Evolutionary conservation across 2,797 vertebrate species (phyloP).

Genomic region (Australoheros facetus): DNA sequence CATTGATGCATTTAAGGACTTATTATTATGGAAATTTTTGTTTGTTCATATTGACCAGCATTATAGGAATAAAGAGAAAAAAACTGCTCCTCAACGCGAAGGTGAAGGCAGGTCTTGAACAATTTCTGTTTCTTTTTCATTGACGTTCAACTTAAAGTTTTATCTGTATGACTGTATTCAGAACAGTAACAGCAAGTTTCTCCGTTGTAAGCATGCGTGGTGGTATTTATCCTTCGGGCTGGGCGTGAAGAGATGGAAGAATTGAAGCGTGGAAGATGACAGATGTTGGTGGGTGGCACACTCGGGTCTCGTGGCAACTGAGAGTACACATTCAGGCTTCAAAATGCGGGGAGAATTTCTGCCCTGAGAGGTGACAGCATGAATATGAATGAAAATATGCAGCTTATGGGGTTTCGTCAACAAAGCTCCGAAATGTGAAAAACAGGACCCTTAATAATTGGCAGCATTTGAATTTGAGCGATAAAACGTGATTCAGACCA

Average conservation of each 20-base stretch:
- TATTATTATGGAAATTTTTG: not conserved
- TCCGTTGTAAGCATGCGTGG: not conserved
- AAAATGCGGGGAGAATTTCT: conserved; percentile 32
- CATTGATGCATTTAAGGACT: not conserved
- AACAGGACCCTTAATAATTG: conserved; percentile 10
- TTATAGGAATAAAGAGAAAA: not conserved
- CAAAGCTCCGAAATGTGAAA: not conserved
- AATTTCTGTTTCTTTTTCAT: not conserved
- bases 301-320: conserved; percentile 13
- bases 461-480: not conserved
- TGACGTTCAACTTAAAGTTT: not conserved
- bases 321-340: conserved; percentile 24
- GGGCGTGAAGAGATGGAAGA: conserved; percentile 14
- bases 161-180: not conserved
- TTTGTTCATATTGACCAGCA: not conserved
- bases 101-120: not conserved
- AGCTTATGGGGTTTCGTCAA: conserved; percentile 19
- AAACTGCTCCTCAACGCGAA: not conserved
- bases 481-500: not conserved
- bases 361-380: conserved; percentile 8
- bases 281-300: conserved; percentile 59
- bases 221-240: conserved; percentile 24
- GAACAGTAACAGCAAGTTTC: not conserved
- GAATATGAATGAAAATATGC: conserved; percentile 26
- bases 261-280: conserved; percentile 38